Base-by-base conservation (phyloP, 2,797 vertebrate genomes). In the Hoplostethus mediterraneus region DNA sequence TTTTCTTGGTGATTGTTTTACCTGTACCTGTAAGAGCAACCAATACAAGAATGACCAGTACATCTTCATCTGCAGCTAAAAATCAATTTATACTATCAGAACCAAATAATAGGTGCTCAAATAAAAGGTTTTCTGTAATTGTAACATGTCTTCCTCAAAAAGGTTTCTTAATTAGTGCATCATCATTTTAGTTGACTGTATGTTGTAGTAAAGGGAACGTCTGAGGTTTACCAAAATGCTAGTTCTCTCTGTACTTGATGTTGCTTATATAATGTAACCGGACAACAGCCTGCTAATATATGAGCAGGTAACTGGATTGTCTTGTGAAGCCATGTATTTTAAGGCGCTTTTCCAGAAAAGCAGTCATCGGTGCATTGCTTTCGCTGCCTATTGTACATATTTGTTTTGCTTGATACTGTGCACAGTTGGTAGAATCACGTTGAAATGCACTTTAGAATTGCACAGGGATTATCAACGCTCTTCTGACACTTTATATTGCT, bases 381-480 rank as follows among this genome's bases (percentile, higher is more conserved):
- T 55, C 59, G 79, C 63, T 72, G 73, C 77, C 71, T 73, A 33
- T 30, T 28, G 21, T 28, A 25, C 13, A 3, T 13, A 28, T 60
- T 67, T 10, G 53, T 73, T 21, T 10, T 77, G 69, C 62, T 72
- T 31, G 25, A 56, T 25, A 51, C 52, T 63, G 65, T 47, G 45
- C 47, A 44, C 56, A 14, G n/a, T 12, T 31, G 60, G 11, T 73
- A 48, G 77, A 76, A 62, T 81, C 73, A 71, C 55, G 1, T 68
- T 68, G 25, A 89, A 62, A 86, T 85, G 89, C 89, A 91, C 89
- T 92, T 91, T 89, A 89, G 80, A 80, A 57, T 73, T 62, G 56
- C 73, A 82, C 80, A 72, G 31, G 55, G n/a, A 12, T 69, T 51
- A 33, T 70, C 30, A 1, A 6, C 64, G 70, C 53, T 75, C 55